A percentile compares a stretch with the other conserved stretches of the same genome.
Evolutionary conservation across 2,888 invertebrate genomes (phyloP).

Genomic region (Diogma glabrata): DNA sequence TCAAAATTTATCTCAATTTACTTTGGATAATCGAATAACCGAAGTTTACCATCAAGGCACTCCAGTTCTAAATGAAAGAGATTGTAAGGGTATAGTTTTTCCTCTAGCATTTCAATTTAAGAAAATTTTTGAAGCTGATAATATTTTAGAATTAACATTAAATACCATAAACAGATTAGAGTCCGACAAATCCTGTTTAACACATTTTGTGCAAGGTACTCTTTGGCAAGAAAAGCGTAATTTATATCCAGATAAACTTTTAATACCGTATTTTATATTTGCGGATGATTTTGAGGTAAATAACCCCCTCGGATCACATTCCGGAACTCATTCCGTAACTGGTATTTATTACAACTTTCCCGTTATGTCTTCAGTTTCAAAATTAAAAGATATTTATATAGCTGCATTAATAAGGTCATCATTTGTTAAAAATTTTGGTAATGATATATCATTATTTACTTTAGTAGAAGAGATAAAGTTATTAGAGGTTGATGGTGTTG

Average conservation of each 20-base stretch:
- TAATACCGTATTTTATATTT: constrained; percentile 3
- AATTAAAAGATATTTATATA: neutral
- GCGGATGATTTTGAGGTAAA: constrained; percentile 1
- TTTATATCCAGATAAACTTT: neutral
- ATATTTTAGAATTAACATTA: neutral
- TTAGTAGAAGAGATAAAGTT: neutral
- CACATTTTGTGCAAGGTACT: neutral
- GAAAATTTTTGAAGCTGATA: neutral
- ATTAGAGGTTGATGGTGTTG: neutral
- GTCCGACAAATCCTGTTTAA: neutral
- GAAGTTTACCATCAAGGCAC: neutral
- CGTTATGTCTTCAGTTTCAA: neutral
- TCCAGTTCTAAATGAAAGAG: neutral
- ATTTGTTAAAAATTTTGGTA: constrained; percentile 1
- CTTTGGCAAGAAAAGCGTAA: neutral
- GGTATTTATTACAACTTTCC: constrained; percentile 4
- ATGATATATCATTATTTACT: neutral
- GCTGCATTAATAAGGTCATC: neutral
- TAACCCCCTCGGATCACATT: neutral
- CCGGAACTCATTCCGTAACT: neutral
- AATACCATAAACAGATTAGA: neutral
- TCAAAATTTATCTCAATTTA: neutral
- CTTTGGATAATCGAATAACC: neutral
- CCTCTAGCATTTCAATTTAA: constrained; percentile 3
- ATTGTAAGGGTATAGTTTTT: neutral